Evolutionary conservation across 2,888 invertebrate species (phyloP), one percentile per base, ranked within the genome.

Genomic region (Terebella lapidaria): DNA sequence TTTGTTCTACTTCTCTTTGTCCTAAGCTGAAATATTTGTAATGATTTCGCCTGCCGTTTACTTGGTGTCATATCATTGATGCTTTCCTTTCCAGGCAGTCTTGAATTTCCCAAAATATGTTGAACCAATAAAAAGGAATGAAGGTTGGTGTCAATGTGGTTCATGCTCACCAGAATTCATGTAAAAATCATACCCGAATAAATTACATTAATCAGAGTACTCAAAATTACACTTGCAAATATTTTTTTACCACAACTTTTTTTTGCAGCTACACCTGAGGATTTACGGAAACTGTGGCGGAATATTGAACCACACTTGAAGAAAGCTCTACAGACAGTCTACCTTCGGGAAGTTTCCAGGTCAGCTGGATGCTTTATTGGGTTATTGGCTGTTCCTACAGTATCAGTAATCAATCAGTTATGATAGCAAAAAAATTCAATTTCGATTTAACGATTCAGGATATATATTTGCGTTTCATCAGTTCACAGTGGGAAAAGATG

Each of bases 251-350:
- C n/a, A n/a, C 35, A 10, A 10, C 35, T 15, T 35, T 49, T 20
- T 18, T 59, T n/a, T 29, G 15, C 62, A 77, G 86, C 88, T 4
- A 83, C 84, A 29, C 81, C 84, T 5, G 82, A 83, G 3, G 89
- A 93, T 75, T 84, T 87, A 0, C 82, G 86, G 22, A 87, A 86
- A 63, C 81, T 94, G 1, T 94, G 92, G 92, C 84, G 88, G 52
- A 86, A 91, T 72, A 88, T 93, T 63, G 86, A 88, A 1, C 88
- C 89, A 0, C 86, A 88, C 59, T 82, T 94, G 4, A 88, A 88
- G 78, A 82, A 85, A 4, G 89, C 89, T 29, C 81, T 92, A 52
- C 87, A 91, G 69, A 86, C 88, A 1, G 85, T 93, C 15, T 93
- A 93, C 75, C 82, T 92, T 5, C 67, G 81, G 57, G 81, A 82